phyloP scores from a whole-genome alignment of 2,888 invertebrate species.

The Synanthedon andrenaeformis region DNA sequence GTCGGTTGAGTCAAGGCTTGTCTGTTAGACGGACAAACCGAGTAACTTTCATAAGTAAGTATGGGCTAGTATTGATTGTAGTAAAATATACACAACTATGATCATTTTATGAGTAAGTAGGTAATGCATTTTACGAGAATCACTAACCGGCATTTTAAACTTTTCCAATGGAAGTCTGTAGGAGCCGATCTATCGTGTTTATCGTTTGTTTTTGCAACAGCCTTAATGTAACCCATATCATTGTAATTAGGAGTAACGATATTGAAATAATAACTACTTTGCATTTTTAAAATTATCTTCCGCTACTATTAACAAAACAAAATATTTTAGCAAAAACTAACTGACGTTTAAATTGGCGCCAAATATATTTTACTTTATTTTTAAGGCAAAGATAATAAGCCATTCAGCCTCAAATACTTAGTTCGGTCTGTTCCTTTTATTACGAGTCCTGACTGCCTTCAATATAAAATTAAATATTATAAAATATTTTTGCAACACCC shows the following conservation, averaged over 20 bases:
- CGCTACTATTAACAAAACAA: background rate
- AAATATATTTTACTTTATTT: background rate
- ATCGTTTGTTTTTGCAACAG: constrained; percentile 43
- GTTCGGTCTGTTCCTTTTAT: too few relatives aligned
- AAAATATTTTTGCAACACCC: too few relatives aligned
- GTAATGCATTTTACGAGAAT: too few relatives aligned
- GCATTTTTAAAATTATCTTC: constrained; percentile 15
- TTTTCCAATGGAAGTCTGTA: constrained; percentile 61
- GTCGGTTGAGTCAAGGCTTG: too few relatives aligned
- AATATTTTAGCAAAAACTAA: background rate
- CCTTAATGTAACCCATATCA: constrained; percentile 40
- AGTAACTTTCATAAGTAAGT: too few relatives aligned
- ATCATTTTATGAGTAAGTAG: background rate
- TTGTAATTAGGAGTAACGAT: constrained; percentile 52
- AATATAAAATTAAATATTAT: too few relatives aligned
- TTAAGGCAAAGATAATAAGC: background rate
- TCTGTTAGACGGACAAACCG: too few relatives aligned
- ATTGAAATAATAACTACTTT: constrained; percentile 17
- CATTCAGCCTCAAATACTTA: too few relatives aligned
- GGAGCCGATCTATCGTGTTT: constrained; percentile 60
- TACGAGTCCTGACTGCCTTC: too few relatives aligned
- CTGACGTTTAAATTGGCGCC: background rate
- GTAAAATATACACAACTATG: background rate
- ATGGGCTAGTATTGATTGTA: background rate
- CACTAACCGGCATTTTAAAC: constrained; percentile 52